These are phyloP conservation scores for Pocota personata DNA, from an alignment of 2,888 invertebrate species.

Conservation along the genomic window DNA sequence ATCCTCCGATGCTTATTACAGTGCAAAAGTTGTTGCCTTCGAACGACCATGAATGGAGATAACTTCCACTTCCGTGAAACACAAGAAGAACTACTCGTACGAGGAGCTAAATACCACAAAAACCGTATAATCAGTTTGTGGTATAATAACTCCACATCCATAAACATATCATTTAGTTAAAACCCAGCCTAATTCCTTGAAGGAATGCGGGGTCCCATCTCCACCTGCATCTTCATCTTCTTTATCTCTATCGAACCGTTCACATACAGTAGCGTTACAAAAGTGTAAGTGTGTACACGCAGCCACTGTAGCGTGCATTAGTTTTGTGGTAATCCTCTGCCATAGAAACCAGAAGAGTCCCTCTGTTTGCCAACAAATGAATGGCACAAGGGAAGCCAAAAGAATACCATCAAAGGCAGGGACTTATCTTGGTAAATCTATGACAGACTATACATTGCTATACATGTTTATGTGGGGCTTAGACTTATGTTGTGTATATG, in stretches of 20 bases:
- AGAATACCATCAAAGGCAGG: slow-evolving; percentile 56
- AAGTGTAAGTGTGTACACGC: slow-evolving; percentile 55
- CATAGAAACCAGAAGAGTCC: slow-evolving; percentile 64
- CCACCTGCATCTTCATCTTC: slow-evolving; percentile 30
- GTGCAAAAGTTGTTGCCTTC: slow-evolving; percentile 41
- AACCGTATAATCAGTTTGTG: slow-evolving; percentile 73
- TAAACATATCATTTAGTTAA: slow-evolving; percentile 74
- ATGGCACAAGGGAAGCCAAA: slow-evolving; percentile 30
- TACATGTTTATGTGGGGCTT: slow-evolving; percentile 26
- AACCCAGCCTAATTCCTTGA: slow-evolving; percentile 66
- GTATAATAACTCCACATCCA: slow-evolving; percentile 72
- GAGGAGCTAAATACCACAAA: slow-evolving; percentile 72
- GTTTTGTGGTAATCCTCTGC: slow-evolving; percentile 68
- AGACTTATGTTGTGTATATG: slow-evolving; percentile 17
- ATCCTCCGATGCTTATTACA: slow-evolving; percentile 36
- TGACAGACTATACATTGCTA: slow-evolving; percentile 30
- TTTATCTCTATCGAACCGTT: slow-evolving; percentile 46
- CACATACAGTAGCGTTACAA: slow-evolving; percentile 52
- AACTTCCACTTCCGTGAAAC: slow-evolving; percentile 6
- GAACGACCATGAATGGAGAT: slow-evolving; percentile 27
- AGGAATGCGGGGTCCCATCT: slow-evolving; percentile 42
- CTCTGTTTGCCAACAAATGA: slow-evolving; percentile 46
- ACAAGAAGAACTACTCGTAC: slow-evolving; percentile 65
- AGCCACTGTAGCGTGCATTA: slow-evolving; percentile 64
- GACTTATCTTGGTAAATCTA: slow-evolving; percentile 69